A percentile compares a stretch with the other conserved stretches of the same genome.
Conservation (phyloP, 2,113 vertebrate genomes). For the Plectropomus leopardus region DNA sequence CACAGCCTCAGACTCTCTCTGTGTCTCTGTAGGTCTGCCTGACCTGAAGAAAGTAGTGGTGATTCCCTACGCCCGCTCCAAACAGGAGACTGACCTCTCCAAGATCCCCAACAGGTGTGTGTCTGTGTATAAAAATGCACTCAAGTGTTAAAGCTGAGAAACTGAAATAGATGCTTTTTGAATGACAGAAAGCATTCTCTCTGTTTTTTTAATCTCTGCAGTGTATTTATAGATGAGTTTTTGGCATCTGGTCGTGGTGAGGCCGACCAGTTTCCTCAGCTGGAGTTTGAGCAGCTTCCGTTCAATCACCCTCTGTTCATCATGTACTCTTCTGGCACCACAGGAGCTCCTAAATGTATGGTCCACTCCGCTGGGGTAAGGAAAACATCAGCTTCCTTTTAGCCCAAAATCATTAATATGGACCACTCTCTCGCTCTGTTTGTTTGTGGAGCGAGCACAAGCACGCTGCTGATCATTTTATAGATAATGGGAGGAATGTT, state of each 20-base stretch:
- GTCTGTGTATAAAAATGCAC: background rate
- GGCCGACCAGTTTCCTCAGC: slow-evolving; percentile 91
- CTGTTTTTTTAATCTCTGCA: slow-evolving; percentile 60
- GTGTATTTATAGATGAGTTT: slow-evolving; percentile 94
- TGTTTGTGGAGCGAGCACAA: background rate
- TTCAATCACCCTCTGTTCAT: slow-evolving; percentile 96
- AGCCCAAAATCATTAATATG: background rate
- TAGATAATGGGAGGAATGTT: background rate
- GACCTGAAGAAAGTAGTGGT: slow-evolving; percentile 93
- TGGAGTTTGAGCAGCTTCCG: slow-evolving; percentile 98
- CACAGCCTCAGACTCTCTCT: background rate
- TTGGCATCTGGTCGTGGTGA: slow-evolving; percentile 85
- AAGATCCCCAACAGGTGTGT: slow-evolving; percentile 90
- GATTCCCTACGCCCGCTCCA: slow-evolving; percentile 90
- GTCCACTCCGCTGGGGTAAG: slow-evolving; percentile 97
- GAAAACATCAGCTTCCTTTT: background rate
- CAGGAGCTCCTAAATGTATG: slow-evolving; percentile 97
- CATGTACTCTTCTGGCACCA: slow-evolving; percentile 98
- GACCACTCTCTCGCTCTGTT: background rate
- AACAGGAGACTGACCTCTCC: slow-evolving; percentile 90
- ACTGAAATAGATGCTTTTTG: background rate
- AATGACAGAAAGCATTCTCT: background rate
- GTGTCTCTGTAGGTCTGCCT: slow-evolving; percentile 87
- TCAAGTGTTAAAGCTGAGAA: background rate
- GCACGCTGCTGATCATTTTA: background rate